phyloP scores from a whole-genome alignment of 2,888 invertebrate genomes.

The Cryptosula pallasiana region DNA sequence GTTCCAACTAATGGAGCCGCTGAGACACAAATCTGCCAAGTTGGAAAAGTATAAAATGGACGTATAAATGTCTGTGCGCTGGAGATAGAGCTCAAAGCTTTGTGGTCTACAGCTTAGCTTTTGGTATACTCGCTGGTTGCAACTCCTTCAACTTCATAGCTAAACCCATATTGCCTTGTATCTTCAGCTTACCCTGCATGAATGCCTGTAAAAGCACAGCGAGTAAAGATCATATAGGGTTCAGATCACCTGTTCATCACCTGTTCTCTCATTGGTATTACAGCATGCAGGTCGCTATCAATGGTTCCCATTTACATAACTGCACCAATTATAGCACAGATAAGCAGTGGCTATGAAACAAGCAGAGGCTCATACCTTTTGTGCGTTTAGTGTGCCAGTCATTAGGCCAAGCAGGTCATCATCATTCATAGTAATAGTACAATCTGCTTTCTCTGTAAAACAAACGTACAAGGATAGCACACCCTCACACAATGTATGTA shows the following conservation, averaged over 20 bases:
- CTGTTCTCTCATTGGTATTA: not conserved
- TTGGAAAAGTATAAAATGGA: no score
- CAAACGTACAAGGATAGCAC: not conserved
- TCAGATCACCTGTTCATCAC: not conserved
- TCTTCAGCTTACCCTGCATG: slow-evolving; percentile 79
- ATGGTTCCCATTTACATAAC: no score
- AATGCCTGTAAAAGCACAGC: slow-evolving; percentile 51
- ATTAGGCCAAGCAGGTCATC: slow-evolving; percentile 81
- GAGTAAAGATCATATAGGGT: not conserved
- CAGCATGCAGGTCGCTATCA: not conserved
- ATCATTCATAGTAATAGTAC: slow-evolving; percentile 82
- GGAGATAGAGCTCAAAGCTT: not conserved
- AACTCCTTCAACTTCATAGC: slow-evolving; percentile 75
- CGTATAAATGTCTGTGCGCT: no score
- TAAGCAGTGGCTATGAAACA: no score
- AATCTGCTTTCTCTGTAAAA: slow-evolving; percentile 74
- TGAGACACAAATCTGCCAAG: no score
- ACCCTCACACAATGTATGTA: no score
- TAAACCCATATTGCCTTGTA: slow-evolving; percentile 92
- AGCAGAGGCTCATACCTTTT: no score
- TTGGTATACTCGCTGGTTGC: slow-evolving; percentile 34
- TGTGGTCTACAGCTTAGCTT: not conserved
- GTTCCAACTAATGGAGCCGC: no score
- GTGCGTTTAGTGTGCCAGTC: slow-evolving; percentile 79
- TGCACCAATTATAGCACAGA: not conserved